Conservation (phyloP, 2,888 invertebrate genomes). For the Galeopsomyia nigrocyanea region DNA sequence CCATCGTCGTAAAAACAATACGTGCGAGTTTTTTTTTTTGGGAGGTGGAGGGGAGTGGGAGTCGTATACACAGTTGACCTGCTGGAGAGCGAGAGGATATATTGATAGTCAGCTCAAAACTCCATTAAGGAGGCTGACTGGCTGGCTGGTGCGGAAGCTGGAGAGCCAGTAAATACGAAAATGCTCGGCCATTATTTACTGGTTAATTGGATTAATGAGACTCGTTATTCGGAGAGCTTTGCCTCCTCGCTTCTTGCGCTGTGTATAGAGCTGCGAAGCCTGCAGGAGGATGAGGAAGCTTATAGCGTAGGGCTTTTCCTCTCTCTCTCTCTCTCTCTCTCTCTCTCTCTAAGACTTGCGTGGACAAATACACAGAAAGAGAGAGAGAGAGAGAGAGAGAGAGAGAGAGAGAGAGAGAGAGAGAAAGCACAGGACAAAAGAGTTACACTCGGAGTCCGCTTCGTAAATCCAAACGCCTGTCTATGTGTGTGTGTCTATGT, state of each 20-base stretch:
- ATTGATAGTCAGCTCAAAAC: slow-evolving; percentile 70
- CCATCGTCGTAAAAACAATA: slow-evolving; percentile 21
- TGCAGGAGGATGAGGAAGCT: slow-evolving; percentile 52
- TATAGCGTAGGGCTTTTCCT: slow-evolving; percentile 3
- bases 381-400: not conserved
- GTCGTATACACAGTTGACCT: no score
- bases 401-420: slow-evolving; percentile 41
- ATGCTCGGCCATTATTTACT: slow-evolving; percentile 69
- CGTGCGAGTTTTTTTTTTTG: no score
- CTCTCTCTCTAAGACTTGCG: not conserved
- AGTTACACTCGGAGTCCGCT: slow-evolving; percentile 36
- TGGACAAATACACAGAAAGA: slow-evolving; percentile 4
- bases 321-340: no score
- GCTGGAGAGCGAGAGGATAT: slow-evolving; percentile 57
- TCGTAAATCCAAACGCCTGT: slow-evolving; percentile 22
- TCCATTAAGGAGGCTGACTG: slow-evolving; percentile 66
- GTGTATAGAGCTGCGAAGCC: slow-evolving; percentile 50
- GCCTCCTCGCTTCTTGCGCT: no score
- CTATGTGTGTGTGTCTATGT: not conserved
- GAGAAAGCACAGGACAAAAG: slow-evolving; percentile 46
- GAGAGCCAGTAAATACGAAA: slow-evolving; percentile 66
- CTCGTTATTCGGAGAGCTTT: slow-evolving; percentile 66
- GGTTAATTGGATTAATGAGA: slow-evolving; percentile 70
- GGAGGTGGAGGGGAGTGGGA: no score
- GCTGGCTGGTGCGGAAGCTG: slow-evolving; percentile 56